Evolutionary conservation across 2,888 invertebrate genomes (phyloP).

Genomic region (Junonia oenone): DNA sequence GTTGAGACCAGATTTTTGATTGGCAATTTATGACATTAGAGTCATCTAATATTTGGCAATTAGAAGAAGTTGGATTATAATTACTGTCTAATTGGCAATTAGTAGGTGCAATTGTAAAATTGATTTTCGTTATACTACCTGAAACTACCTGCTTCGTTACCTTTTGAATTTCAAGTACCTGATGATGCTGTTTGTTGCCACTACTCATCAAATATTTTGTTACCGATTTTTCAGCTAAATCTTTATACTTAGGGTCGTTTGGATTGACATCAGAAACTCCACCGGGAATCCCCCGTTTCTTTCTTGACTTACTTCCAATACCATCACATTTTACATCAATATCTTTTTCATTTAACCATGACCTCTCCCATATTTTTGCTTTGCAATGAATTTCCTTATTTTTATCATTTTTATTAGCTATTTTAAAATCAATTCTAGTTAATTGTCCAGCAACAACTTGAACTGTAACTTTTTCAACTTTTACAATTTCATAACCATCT

Average conservation of each 20-base stretch:
- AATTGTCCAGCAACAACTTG: slow-evolving; percentile 66
- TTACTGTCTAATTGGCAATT: slow-evolving; percentile 33
- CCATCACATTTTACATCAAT: slow-evolving; percentile 33
- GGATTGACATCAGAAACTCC: slow-evolving; percentile 27
- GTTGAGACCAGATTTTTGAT: slow-evolving; percentile 69
- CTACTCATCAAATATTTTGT: slow-evolving; percentile 36
- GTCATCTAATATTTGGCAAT: slow-evolving; percentile 27
- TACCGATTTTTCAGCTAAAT: slow-evolving; percentile 44
- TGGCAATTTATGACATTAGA: slow-evolving; percentile 45
- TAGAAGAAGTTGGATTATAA: slow-evolving; percentile 27
- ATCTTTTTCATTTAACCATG: slow-evolving; percentile 71
- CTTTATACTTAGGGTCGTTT: slow-evolving; percentile 36
- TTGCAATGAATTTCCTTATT: slow-evolving; percentile 49
- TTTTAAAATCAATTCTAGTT: slow-evolving; percentile 42
- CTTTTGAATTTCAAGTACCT: slow-evolving; percentile 40
- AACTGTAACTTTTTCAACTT: slow-evolving; percentile 45
- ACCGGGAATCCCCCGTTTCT: slow-evolving; percentile 18
- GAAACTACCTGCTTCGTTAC: slow-evolving; percentile 41
- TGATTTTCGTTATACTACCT: slow-evolving; percentile 41
- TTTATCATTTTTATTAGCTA: slow-evolving; percentile 45
- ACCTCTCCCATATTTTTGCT: slow-evolving; percentile 76
- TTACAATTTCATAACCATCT: slow-evolving; percentile 50
- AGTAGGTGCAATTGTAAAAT: slow-evolving; percentile 41
- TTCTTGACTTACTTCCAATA: not conserved
- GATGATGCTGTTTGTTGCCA: slow-evolving; percentile 32